Evolutionary conservation across 2,113 vertebrate species (phyloP).

Genomic region (Oreochromis spilurus): DNA sequence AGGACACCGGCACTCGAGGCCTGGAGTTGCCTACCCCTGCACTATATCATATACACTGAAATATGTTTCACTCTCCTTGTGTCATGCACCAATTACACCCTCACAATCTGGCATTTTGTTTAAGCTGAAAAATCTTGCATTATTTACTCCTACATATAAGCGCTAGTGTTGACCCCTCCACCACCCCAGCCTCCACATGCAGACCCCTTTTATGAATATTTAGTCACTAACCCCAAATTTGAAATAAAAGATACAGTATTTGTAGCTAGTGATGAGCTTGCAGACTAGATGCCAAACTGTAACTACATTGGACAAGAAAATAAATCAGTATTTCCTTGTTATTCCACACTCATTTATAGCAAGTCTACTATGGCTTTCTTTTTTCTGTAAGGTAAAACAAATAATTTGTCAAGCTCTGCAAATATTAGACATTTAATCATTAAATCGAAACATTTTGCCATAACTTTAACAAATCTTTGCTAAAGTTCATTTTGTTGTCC

Average conservation of each 20-base stretch:
- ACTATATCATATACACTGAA: not conserved
- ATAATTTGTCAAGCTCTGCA: not conserved
- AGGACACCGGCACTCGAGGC: rapidly evolving
- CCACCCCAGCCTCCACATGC: not conserved
- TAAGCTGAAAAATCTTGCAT: not conserved
- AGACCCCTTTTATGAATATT: not conserved
- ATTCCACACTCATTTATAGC: not conserved
- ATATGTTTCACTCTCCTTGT: not conserved
- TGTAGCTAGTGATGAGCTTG: not conserved
- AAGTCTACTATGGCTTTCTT: not conserved
- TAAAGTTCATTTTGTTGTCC: not conserved
- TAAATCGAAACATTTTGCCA: not conserved
- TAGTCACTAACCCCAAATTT: not conserved
- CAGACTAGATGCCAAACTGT: not conserved
- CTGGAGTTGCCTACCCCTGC: not conserved
- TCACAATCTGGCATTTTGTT: not conserved
- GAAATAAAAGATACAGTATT: not conserved
- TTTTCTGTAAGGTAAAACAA: not conserved
- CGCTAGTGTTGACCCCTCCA: not conserved
- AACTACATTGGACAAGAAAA: not conserved
- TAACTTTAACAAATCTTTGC: not conserved
- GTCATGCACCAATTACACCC: not conserved
- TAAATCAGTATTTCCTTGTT: not conserved
- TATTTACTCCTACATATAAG: not conserved
- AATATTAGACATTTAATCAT: not conserved